Evolutionary conservation across 1,140 invertebrate genomes (phyloP), one percentile per base, ranked within the genome.

Genomic region (Zaprionus ghesquierei): DNA sequence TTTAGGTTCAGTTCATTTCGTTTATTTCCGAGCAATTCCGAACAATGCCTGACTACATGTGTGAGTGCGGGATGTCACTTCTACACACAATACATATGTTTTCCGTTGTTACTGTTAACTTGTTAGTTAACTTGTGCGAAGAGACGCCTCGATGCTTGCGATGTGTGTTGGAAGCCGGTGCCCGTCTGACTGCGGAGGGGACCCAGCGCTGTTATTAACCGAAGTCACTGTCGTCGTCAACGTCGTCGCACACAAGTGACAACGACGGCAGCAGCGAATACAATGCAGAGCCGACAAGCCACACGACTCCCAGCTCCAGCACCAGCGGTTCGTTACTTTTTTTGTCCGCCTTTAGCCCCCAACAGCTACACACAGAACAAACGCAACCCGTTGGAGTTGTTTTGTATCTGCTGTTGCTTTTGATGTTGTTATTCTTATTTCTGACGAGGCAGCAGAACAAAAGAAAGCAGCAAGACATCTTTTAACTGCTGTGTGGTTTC

Each of bases 351-450:
- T 56, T 64, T 66, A 38, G 64, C 54, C 75, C 55, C 53, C 60
- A 75, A 70, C 75, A 78, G 81, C 69, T n/a, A n/a, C 78, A 81
- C 82, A 79, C 86, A 87, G 82, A 86, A 86, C 78, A 80, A 86
- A 69, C 77, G 69, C 76, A 69, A 77, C 66, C 62, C 68, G 61
- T 60, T 75, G 75, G 68, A 69, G 78, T 59, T 71, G 56, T 69
- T 46, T 38, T 50, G 73, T 59, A 62, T 65, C 31, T 62, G 33
- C 55, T 75, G 75, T 33, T 62, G 54, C 6, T 33, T 33, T 62
- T 41, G 35, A 23, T 55, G 46, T 15, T 31, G 59, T 31, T 29
- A 22, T 13, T 35, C 46, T 20, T 53, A 66, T 55, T 54, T 65
- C 29, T 62, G 49, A 54, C 61, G 73, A 46, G 55, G 50, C 27